Percentiles rank a stretch among this genome's conserved stretches.
Evolutionary conservation across 2,888 invertebrate genomes (phyloP).

Genomic region (Calameuta filiformis): DNA sequence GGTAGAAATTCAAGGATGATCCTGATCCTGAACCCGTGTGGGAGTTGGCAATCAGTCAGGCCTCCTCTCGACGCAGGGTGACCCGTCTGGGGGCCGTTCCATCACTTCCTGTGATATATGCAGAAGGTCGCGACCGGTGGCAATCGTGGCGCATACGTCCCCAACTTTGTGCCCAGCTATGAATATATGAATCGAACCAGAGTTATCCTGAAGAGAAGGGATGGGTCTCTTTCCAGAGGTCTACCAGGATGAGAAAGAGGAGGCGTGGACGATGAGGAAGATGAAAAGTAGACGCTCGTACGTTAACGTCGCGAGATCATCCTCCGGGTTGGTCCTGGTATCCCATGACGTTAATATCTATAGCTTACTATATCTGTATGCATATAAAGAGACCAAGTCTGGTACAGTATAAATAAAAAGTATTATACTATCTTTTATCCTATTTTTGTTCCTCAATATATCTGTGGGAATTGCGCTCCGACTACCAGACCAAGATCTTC

Average conservation of each 20-base stretch:
- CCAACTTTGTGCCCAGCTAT: slow-evolving; percentile 39
- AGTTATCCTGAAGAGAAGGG: not conserved
- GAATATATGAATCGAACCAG: slow-evolving; percentile 63
- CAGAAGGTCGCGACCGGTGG: slow-evolving; percentile 60
- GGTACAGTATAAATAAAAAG: not conserved
- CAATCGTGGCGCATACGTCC: slow-evolving; percentile 55
- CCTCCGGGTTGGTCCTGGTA: slow-evolving; percentile 28
- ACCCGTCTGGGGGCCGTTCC: slow-evolving; percentile 58
- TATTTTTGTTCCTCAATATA: not conserved
- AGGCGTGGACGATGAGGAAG: not conserved
- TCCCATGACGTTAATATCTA: slow-evolving; percentile 39
- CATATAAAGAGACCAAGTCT: too few relatives aligned
- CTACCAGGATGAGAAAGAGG: not conserved
- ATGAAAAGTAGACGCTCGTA: slow-evolving; percentile 36
- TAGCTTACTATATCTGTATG: too few relatives aligned
- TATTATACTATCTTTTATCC: not conserved
- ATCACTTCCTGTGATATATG: slow-evolving; percentile 64
- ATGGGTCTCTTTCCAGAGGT: not conserved
- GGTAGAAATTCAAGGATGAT: not conserved
- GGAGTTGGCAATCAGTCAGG: slow-evolving; percentile 63
- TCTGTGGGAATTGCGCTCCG: not conserved
- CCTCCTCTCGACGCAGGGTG: slow-evolving; percentile 50
- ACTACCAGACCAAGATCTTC: not conserved
- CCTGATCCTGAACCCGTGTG: slow-evolving; percentile 27
- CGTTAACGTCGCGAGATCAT: slow-evolving; percentile 47